Evolutionary conservation across 2,888 invertebrate genomes (phyloP), one percentile per base, ranked within the genome.

Genomic region (Lepidocyrtinus sp.): DNA sequence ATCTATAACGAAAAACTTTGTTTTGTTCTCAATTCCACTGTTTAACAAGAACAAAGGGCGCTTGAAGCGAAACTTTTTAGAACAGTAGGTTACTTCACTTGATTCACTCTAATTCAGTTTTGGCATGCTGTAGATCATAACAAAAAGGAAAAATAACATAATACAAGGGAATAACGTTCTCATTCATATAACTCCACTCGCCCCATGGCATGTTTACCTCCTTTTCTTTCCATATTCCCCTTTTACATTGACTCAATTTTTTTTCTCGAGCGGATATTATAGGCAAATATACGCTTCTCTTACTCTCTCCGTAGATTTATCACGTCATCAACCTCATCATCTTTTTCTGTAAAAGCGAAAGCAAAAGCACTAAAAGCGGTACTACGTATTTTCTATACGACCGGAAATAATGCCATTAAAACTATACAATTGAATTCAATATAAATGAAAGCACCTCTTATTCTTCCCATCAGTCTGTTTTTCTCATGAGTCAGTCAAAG

Each of bases 371-470:
- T n/a, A n/a, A n/a, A n/a, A 9, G n/a, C 5, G 17, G 55, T n/a
- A n/a, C n/a, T n/a, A n/a, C n/a, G 9, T 36, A 27, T 50, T 63
- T 24, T 7, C 64, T 12, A n/a, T 24, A 70, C 26, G 3, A 74
- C 65, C 74, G 74, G 65, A 74, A 74, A 59, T 74, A 36, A 74
- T 64, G 65, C 36, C 65, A 74, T 74, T 50, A 74, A 65, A 59
- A 27, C 64, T 25, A 24, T 64, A 25, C 17, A 55, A 55, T 55
- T 55, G 64, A 64, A 64, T 46, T 72, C 25, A 36, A 55, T 55
- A 22, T 71, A 59, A 59, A 27, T 62, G 46, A 72, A 50, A 46
- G 9, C 22, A 55, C 12, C 19, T n/a, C 59, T 59, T 45, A n/a
- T 55, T 55, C 55, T n/a, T 55, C n/a, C 7, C 55, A 55, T 55